These are phyloP conservation scores for Ptilonorhynchus violaceus DNA, from an alignment of 2,113 vertebrate genomes.

Conservation along the genomic window DNA sequence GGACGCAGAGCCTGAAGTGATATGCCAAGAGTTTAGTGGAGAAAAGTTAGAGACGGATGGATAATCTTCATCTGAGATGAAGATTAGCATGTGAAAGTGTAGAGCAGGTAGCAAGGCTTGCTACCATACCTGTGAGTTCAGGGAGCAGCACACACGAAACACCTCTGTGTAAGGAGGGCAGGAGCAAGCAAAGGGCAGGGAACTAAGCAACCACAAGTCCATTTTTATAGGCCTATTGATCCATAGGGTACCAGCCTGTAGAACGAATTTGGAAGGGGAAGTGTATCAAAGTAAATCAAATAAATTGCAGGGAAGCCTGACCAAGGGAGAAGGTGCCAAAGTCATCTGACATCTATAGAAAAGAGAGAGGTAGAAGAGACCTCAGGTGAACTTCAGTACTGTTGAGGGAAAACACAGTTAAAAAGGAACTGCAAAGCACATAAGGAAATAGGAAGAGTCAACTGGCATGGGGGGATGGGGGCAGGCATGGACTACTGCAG, in stretches of 20 bases:
- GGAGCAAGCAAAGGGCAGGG: not conserved
- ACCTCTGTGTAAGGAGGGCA: not conserved
- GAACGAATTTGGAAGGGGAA: not conserved
- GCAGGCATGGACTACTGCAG: not conserved
- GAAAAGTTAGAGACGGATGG: not conserved
- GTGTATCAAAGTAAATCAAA: not conserved
- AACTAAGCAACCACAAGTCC: not conserved
- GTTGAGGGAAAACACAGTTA: not conserved
- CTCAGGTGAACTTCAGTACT: not conserved
- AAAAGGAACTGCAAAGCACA: not conserved
- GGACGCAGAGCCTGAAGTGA: not conserved
- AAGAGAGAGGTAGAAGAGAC: not conserved
- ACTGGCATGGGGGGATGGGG: no score
- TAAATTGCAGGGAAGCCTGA: not conserved
- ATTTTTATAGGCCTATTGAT: not conserved
- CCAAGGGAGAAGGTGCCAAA: not conserved
- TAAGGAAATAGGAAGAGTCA: not conserved
- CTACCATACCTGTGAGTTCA: not conserved
- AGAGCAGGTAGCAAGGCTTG: not conserved
- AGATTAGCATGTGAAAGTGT: not conserved
- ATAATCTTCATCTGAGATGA: not conserved
- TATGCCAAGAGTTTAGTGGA: not conserved
- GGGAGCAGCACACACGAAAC: not conserved
- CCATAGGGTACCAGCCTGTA: not conserved
- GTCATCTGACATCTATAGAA: not conserved